A percentile compares a stretch with the other conserved stretches of the same genome.
Evolutionary conservation across 1,140 invertebrate genomes (phyloP).

Genomic region (Zeugodacus cucurbitae): DNA sequence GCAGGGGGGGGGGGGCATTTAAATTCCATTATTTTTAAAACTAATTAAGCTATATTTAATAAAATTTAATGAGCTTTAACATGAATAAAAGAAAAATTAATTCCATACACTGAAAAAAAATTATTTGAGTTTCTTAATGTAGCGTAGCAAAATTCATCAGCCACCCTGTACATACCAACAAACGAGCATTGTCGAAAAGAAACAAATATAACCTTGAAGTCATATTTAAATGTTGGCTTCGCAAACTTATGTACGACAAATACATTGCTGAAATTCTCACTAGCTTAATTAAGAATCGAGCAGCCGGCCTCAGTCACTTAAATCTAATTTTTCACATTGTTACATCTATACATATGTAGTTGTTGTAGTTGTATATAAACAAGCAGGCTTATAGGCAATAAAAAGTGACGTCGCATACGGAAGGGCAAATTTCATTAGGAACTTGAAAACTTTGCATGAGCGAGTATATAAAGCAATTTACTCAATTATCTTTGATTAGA

Average conservation of each 20-base stretch:
- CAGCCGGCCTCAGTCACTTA: background rate
- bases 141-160: too few species aligned
- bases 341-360: background rate
- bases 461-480: background rate
- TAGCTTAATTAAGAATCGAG: background rate
- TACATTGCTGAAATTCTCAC: background rate
- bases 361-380: background rate
- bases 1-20: too few species aligned
- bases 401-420: background rate
- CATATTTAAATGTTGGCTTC: background rate
- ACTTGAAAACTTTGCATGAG: background rate
- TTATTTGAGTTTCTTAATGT: too few species aligned
- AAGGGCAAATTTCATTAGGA: background rate
- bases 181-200: background rate
- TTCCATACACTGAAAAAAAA: too few species aligned
- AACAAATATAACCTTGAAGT: slow-evolving; percentile 28
- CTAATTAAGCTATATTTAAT: too few species aligned
- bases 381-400: background rate
- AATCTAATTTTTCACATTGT: background rate
- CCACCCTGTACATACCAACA: too few species aligned
- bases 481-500: slow-evolving; percentile 23
- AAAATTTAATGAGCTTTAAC: too few species aligned
- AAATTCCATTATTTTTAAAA: too few species aligned
- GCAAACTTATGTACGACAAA: background rate
- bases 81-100: too few species aligned